Percentiles rank a stretch among this genome's conserved stretches.
Evolutionary conservation across 2,888 invertebrate genomes (phyloP).

Genomic region (Eristalis intricaria): DNA sequence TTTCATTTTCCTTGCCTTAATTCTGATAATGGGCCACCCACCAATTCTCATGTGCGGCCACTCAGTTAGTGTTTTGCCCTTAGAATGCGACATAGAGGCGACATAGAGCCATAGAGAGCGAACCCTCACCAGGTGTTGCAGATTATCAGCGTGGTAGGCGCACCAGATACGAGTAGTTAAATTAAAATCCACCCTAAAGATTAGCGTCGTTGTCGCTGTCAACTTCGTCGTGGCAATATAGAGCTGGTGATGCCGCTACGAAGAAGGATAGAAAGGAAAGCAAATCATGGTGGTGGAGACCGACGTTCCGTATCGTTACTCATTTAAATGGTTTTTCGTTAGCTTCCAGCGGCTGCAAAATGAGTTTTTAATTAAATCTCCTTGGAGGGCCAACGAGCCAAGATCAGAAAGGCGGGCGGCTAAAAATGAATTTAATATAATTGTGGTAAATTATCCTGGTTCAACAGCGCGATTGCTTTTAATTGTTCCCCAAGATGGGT

Average conservation of each 20-base stretch:
- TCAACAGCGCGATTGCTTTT: slow-evolving; percentile 67
- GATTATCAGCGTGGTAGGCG: slow-evolving; percentile 52
- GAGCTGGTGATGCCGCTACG: not conserved
- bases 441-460: slow-evolving; percentile 75
- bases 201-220: slow-evolving; percentile 28
- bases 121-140: slow-evolving; percentile 38
- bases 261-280: slow-evolving; percentile 17
- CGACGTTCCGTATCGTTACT: slow-evolving; percentile 59
- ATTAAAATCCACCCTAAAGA: slow-evolving; percentile 62
- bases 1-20: slow-evolving; percentile 17
- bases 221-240: not conserved
- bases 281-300: slow-evolving; percentile 19
- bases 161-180: slow-evolving; percentile 59
- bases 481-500: slow-evolving; percentile 53
- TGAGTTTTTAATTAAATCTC: slow-evolving; percentile 78
- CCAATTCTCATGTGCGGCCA: slow-evolving; percentile 8
- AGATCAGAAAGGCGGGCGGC: slow-evolving; percentile 8
- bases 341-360: slow-evolving; percentile 73
- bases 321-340: slow-evolving; percentile 70
- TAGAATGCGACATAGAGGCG: not conserved
- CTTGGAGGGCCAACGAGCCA: slow-evolving; percentile 43
- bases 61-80: slow-evolving; percentile 9
- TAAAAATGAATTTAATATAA: slow-evolving; percentile 73
- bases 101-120: not conserved
- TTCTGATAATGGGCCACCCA: slow-evolving; percentile 47